Conservation (phyloP, 2,888 invertebrate species). For the Mesoligia furuncula region DNA sequence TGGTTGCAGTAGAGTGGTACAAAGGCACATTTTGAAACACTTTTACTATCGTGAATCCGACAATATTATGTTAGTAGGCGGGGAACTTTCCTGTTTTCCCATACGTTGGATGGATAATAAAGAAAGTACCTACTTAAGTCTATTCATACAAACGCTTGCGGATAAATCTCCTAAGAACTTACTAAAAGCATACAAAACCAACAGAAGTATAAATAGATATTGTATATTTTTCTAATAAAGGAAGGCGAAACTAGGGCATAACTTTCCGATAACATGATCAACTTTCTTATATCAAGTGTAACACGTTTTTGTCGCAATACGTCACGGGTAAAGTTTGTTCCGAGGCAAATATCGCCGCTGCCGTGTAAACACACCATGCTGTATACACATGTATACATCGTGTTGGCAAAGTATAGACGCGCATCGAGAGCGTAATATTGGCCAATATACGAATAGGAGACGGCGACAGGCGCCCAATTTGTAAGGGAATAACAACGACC, state of each 20-base stretch:
- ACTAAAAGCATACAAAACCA: conserved; percentile 24
- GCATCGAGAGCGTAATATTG: conserved; percentile 74
- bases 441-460: conserved; percentile 80
- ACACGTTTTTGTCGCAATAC: conserved; percentile 67
- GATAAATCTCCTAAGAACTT: conserved; percentile 22
- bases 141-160: not conserved
- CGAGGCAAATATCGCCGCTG: conserved; percentile 62
- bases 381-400: conserved; percentile 58
- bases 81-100: not conserved
- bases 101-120: not conserved
- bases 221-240: conserved; percentile 59
- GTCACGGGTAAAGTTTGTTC: conserved; percentile 68
- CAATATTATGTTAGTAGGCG: not conserved
- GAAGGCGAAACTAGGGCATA: conserved; percentile 65
- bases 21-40: not conserved
- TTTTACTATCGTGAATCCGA: not conserved
- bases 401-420: conserved; percentile 66
- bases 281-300: conserved; percentile 68
- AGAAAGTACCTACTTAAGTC: conserved; percentile 2
- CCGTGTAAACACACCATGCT: conserved; percentile 66
- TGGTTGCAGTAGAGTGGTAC: not conserved
- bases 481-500: conserved; percentile 73
- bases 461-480: conserved; percentile 82
- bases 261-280: conserved; percentile 68
- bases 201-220: conserved; percentile 50